Evolutionary conservation across 2,113 vertebrate species (phyloP).

Genomic region (Dolichallabes microphthalmus): DNA sequence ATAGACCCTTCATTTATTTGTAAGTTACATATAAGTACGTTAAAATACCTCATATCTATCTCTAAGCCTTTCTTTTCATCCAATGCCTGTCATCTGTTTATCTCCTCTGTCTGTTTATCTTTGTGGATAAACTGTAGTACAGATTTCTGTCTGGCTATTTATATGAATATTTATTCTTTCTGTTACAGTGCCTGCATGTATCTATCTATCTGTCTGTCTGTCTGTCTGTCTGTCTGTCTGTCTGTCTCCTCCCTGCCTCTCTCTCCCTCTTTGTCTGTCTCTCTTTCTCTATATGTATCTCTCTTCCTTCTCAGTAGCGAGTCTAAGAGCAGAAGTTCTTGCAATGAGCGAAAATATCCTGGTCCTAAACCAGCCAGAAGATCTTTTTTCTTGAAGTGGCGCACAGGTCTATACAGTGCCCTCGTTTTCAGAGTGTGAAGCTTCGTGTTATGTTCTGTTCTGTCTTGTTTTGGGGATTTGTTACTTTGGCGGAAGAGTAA

Average conservation of each 20-base stretch:
- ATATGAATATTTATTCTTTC: too few relatives aligned
- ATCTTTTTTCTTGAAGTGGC: neutral
- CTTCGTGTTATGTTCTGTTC: slow-evolving; percentile 4
- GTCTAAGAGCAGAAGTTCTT: slow-evolving; percentile 41
- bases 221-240: neutral
- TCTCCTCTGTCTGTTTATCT: neutral
- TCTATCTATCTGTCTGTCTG: neutral
- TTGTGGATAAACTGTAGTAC: too few relatives aligned
- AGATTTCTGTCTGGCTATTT: neutral
- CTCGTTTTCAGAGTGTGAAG: neutral
- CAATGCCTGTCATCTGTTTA: too few relatives aligned
- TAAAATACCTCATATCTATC: too few relatives aligned
- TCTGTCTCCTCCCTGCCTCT: neutral
- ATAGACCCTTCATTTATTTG: too few relatives aligned
- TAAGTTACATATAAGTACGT: too few relatives aligned
- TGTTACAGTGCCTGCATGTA: neutral
- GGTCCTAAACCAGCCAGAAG: neutral
- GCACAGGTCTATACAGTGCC: neutral
- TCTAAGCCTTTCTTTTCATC: too few relatives aligned
- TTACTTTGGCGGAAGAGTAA: neutral
- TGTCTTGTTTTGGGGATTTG: neutral
- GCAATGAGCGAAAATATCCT: neutral
- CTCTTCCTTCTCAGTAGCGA: neutral
- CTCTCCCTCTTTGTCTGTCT: neutral
- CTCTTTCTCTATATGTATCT: neutral